Evolutionary conservation across 1,140 invertebrate genomes (phyloP).

Genomic region (Zaprionus capensis): DNA sequence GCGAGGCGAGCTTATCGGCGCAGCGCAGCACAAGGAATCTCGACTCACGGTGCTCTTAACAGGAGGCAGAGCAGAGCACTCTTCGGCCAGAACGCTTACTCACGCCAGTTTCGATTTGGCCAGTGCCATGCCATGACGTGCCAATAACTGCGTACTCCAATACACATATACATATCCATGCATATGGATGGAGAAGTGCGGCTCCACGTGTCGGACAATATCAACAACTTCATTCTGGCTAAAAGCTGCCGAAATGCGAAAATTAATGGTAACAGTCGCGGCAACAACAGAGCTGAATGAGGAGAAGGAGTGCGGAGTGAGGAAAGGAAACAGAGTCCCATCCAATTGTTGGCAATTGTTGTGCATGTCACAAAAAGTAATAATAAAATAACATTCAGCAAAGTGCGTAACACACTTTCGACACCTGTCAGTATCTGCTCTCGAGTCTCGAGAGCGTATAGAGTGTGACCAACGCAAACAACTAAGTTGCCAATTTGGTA

Average conservation of each 20-base stretch:
- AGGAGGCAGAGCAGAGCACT: neutral
- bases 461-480: constrained; percentile 14
- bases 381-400: constrained; percentile 64
- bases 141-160: constrained; percentile 36
- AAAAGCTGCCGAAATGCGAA: constrained; percentile 37
- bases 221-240: constrained; percentile 72
- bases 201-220: constrained; percentile 59
- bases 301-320: neutral
- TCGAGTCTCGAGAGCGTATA: neutral
- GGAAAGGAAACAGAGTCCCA: constrained; percentile 11
- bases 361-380: constrained; percentile 69
- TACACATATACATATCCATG: neutral
- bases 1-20: constrained; percentile 26
- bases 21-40: constrained; percentile 44
- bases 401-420: constrained; percentile 43
- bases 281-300: neutral
- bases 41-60: constrained; percentile 56
- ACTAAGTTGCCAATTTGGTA: neutral
- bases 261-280: constrained; percentile 35
- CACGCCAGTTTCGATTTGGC: constrained; percentile 53
- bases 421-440: constrained; percentile 40
- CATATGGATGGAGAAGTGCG: neutral
- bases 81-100: constrained; percentile 54
- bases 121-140: constrained; percentile 44
- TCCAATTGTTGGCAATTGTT: constrained; percentile 71